Conservation (phyloP, 2,888 invertebrate genomes). For the Ellobium chinense region DNA sequence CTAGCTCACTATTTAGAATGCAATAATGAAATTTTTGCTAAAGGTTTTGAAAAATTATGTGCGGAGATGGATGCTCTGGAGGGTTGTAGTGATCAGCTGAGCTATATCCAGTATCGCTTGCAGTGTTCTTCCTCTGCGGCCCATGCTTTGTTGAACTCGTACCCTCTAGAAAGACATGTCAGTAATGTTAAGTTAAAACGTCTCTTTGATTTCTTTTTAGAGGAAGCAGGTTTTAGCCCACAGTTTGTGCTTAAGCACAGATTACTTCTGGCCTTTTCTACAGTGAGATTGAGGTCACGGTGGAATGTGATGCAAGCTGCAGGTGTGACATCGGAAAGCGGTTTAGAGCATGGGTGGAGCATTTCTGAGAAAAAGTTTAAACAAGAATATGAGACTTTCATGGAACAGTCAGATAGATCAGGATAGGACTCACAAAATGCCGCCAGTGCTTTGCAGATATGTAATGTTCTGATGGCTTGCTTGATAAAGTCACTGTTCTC, state of each 20-base stretch:
- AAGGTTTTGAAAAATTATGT: background rate
- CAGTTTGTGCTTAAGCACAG: constrained; percentile 17
- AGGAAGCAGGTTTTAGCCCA: constrained; percentile 1
- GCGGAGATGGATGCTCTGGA: constrained; percentile 26
- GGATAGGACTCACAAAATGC: too few species aligned
- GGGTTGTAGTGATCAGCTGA: constrained; percentile 26
- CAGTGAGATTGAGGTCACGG: background rate
- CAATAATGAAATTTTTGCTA: background rate
- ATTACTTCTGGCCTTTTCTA: constrained; percentile 14
- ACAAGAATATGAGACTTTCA: background rate
- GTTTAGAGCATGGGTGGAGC: background rate
- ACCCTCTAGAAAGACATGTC: constrained; percentile 10
- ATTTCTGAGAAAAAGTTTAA: constrained; percentile 27
- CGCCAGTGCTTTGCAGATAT: too few species aligned
- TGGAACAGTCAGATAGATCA: too few species aligned
- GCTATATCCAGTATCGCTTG: constrained; percentile 24
- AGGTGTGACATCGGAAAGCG: background rate
- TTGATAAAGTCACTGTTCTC: too few species aligned
- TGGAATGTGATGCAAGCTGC: constrained; percentile 18
- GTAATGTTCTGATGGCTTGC: too few species aligned
- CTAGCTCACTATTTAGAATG: constrained; percentile 36
- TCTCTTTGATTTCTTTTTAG: constrained; percentile 27
- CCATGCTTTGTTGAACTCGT: background rate
- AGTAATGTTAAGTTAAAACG: constrained; percentile 16
- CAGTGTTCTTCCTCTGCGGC: constrained; percentile 4